Evolutionary conservation across 1,140 invertebrate genomes (phyloP), one percentile per base, ranked within the genome.

Genomic region (Diabrotica undecimpunctata): DNA sequence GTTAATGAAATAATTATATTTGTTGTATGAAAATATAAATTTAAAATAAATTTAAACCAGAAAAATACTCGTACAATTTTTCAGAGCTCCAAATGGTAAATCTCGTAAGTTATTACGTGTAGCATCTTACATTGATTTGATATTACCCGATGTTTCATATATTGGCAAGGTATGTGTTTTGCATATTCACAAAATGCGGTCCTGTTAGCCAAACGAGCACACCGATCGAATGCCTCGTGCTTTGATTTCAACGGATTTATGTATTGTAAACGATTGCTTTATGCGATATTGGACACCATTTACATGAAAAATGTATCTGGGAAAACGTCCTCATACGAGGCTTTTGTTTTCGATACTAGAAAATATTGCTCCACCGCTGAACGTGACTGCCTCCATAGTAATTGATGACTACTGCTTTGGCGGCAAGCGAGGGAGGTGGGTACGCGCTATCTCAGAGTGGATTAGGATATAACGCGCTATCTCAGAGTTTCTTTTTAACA

Each of bases 241-340:
- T 78, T 78, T 77, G 77, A 79, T 79, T 79, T 75, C 74, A 73
- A 74, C 77, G 78, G 78, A 79, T 79, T 79, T 78, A 79, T 79
- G 78, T 79, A 75, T 78, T 79, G 77, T 79, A 78, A 79, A 79
- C 77, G 77, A 79, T 77, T 75, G 77, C 76, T 77, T 78, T 78
- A 77, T 79, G 78, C 77, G 76, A 79, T 79, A 79, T 78, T 76
- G 75, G 78, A 78, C 78, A 77, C 78, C 78, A 79, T 79, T 79
- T 79, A 79, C 78, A 79, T 79, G 78, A 79, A 79, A 78, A 79
- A 79, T 79, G 78, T 77, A 77, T 77, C 73, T 71, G 72, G 72
- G 72, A 75, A 76, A 78, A 72, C 75, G 74, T 70, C 73, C 72
- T 71, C 68, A 71, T 72, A 72, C 73, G 71, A 61, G 69, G 75